phyloP scores from a whole-genome alignment of 2,797 vertebrate species.

The Hapalemur alaotrensis region DNA sequence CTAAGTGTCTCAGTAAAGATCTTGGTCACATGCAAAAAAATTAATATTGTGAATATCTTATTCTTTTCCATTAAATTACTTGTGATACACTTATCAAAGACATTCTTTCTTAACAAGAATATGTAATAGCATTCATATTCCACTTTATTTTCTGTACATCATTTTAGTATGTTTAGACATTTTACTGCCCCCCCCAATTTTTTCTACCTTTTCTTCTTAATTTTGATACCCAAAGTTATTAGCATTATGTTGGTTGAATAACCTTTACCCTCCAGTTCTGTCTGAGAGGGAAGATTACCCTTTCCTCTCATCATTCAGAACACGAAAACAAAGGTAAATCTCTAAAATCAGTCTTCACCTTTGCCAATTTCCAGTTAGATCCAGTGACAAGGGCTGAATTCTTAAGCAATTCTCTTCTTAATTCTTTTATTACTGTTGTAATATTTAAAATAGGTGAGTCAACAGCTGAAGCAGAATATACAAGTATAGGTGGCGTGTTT shows the following conservation, averaged over 20 bases:
- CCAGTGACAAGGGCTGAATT: background rate
- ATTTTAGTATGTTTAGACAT: background rate
- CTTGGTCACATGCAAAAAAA: background rate
- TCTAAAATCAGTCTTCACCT: background rate
- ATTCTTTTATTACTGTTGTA: background rate
- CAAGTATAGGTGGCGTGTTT: background rate
- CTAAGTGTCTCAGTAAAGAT: background rate
- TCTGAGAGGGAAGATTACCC: background rate
- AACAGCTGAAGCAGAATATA: background rate
- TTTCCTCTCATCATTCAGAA: conserved; percentile 1
- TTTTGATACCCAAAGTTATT: background rate
- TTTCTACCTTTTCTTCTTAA: background rate
- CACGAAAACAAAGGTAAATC: background rate
- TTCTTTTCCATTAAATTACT: background rate
- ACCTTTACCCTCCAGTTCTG: background rate
- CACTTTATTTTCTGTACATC: background rate
- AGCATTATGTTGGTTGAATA: background rate
- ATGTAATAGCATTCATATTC: background rate
- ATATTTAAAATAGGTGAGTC: background rate
- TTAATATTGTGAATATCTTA: background rate
- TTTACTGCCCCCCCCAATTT: background rate
- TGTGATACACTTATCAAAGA: background rate
- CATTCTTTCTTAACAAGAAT: background rate
- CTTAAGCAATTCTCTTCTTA: background rate
- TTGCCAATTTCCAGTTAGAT: background rate